Conservation (phyloP, 2,888 invertebrate species). For the Diarsia brunnea region DNA sequence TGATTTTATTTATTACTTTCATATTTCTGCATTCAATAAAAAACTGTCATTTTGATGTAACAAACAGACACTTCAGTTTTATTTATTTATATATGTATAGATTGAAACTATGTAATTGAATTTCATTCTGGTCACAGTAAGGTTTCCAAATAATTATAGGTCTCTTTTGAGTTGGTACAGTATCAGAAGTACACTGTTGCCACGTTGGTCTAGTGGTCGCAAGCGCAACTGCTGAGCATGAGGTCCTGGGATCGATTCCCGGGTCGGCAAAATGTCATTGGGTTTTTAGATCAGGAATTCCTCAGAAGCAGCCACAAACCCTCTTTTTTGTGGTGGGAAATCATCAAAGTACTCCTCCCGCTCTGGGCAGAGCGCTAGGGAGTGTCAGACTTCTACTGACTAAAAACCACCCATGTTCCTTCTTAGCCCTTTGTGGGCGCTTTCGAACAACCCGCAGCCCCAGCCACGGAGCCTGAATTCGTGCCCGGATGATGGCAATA, state of each 20-base stretch:
- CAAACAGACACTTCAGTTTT: too few species aligned
- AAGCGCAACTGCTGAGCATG: neutral
- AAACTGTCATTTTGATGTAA: too few species aligned
- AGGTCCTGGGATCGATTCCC: neutral
- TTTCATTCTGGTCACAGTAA: neutral
- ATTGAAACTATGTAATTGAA: conserved; percentile 17
- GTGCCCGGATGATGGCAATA: neutral
- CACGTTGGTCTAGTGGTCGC: neutral
- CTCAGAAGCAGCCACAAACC: neutral
- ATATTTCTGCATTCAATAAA: too few species aligned
- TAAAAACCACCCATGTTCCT: too few species aligned
- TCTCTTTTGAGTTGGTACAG: neutral
- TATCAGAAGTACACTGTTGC: neutral
- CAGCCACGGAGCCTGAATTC: neutral
- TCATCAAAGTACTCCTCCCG: too few species aligned
- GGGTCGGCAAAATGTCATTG: neutral
- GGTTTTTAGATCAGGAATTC: neutral
- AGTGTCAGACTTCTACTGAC: too few species aligned
- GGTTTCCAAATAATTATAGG: conserved; percentile 22
- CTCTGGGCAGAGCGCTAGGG: too few species aligned
- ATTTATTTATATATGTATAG: too few species aligned
- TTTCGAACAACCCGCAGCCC: too few species aligned
- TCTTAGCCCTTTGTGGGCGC: too few species aligned
- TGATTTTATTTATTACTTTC: too few species aligned
- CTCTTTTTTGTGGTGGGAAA: too few species aligned